A percentile compares a stretch with the other conserved stretches of the same genome.
These are phyloP conservation scores for Syngnathus scovelli DNA, from an alignment of 2,113 vertebrate species.

Conservation along the genomic window DNA sequence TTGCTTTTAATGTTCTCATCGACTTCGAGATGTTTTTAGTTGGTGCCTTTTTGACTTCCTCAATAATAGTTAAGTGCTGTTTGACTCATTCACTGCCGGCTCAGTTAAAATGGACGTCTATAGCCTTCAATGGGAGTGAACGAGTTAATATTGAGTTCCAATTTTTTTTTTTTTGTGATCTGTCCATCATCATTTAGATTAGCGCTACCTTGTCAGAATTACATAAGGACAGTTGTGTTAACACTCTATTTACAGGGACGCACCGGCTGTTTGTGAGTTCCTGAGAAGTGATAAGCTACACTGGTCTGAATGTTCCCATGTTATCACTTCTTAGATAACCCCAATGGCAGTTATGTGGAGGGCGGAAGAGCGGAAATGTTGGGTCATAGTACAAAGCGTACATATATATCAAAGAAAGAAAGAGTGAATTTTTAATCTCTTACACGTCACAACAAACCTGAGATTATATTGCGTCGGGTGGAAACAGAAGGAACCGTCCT, in stretches of 20 bases:
- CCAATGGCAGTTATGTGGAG: slow-evolving; percentile 15
- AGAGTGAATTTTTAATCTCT: neutral
- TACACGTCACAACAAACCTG: neutral
- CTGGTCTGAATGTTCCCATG: slow-evolving; percentile 29
- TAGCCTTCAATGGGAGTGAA: no score
- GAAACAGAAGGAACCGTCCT: neutral
- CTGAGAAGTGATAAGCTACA: slow-evolving; percentile 47
- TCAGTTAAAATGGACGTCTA: no score
- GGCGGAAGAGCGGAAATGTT: slow-evolving; percentile 4
- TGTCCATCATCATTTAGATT: slow-evolving; percentile 17
- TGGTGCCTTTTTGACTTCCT: no score
- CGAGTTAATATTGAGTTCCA: no score
- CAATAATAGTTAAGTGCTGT: no score
- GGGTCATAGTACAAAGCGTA: neutral
- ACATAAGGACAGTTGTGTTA: slow-evolving; percentile 14
- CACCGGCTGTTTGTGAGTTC: slow-evolving; percentile 17
- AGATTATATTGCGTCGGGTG: neutral
- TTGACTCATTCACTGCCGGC: no score
- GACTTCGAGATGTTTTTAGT: no score
- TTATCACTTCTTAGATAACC: slow-evolving; percentile 48
- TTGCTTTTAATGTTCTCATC: no score
- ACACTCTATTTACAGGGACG: slow-evolving; percentile 22
- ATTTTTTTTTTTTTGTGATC: slow-evolving; percentile 1
- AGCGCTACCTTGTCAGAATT: slow-evolving; percentile 26
- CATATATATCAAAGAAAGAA: slow-evolving; percentile 1